Conservation (phyloP, 2,113 vertebrate genomes). For the Conger conger region DNA sequence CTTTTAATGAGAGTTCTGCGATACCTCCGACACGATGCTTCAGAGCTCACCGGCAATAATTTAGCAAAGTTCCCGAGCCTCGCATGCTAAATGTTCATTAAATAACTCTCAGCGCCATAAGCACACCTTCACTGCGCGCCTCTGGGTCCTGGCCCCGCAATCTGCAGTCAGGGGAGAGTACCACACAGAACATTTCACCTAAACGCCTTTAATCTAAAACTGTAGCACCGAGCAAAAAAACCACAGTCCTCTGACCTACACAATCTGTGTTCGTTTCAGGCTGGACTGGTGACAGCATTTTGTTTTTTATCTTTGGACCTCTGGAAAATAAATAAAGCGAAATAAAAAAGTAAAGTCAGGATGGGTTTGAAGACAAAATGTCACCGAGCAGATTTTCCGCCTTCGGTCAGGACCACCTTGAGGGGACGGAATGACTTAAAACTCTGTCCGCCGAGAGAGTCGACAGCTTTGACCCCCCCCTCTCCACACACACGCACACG, state of each 20-base stretch:
- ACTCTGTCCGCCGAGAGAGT: neutral
- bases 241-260: constrained; percentile 60
- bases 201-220: constrained; percentile 66
- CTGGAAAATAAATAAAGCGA: constrained; percentile 28
- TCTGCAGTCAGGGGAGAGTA: no score
- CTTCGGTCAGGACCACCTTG: neutral
- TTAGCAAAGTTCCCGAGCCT: no score
- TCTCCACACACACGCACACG: no score
- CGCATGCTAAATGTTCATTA: no score
- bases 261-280: constrained; percentile 56
- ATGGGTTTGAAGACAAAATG: neutral
- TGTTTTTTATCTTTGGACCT: constrained; percentile 58
- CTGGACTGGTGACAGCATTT: constrained; percentile 54
- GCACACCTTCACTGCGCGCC: no score
- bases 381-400: neutral
- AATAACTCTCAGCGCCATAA: no score
- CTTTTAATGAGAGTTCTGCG: no score
- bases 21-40: no score
- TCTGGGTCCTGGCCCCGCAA: no score
- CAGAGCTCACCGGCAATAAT: no score
- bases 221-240: constrained; percentile 63
- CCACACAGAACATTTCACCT: constrained; percentile 62
- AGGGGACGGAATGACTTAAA: neutral
- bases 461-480: neutral
- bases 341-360: neutral